Base-by-base conservation (phyloP, 2,113 vertebrate genomes). In the Xenotilapia caudafasciata region DNA sequence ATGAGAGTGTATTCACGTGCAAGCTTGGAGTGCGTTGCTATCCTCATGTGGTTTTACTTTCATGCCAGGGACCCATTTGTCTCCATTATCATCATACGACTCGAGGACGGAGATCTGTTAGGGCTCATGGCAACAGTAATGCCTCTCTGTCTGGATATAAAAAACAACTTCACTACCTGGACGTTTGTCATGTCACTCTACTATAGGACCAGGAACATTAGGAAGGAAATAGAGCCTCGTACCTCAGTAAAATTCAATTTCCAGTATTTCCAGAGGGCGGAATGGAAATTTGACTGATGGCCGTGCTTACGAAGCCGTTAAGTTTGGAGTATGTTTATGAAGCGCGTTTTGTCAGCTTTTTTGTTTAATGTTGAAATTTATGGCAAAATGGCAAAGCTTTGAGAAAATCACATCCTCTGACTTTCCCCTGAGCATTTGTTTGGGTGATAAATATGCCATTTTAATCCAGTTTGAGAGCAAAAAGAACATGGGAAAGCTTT, bases 21-120 rank as follows among this genome's bases (percentile, higher is more conserved):
- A 83, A n/a, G 56, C 65, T 68, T 87, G 81, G 70, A 45, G 53
- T 68, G 14, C 28, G 21, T 62, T 88, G 88, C 92, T 91, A 95
- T 94, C 91, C 93, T 82, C 54, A 12, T 84, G 90, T 83, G 93
- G 89, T 93, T 77, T 49, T 49, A 77, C 15, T 77, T 94, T 95
- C 81, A 90, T 91, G 84, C 84, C 89, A 86, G 83, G 45, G 35
- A 90, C 58, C 77, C 90, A 93, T 96, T 94, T 90, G 91, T 95
- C 91, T 92, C 94, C 92, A 92, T 96, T 95, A 93, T 90, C 90
- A 87, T 93, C 86, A 91, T 85, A 83, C 17, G 35, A 75, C 80
- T 88, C 56, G 82, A 93, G 91, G 89, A 94, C 87, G 60, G 89
- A 90, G 86, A 94, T 92, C 90, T 90, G 92, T 92, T 89, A 51